Conservation (phyloP, 2,888 invertebrate genomes). For the Melitaea athalia region DNA sequence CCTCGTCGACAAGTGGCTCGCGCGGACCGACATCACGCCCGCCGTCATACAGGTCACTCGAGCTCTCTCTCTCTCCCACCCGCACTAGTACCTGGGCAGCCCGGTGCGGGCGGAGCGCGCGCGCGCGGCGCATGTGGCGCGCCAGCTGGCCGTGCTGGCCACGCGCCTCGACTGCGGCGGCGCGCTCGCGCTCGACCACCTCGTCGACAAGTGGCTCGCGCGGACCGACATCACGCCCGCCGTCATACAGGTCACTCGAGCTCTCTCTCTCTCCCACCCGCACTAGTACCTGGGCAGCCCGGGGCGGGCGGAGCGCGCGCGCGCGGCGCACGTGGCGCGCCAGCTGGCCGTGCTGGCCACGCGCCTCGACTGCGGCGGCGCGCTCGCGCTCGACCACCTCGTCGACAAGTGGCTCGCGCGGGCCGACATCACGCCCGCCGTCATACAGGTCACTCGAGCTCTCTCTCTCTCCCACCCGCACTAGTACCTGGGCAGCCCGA, state of each 20-base stretch:
- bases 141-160: slow-evolving; percentile 58
- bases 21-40: slow-evolving; percentile 67
- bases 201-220: slow-evolving; percentile 69
- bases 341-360: slow-evolving; percentile 57
- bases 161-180: slow-evolving; percentile 64
- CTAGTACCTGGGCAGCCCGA: slow-evolving; percentile 81
- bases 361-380: slow-evolving; percentile 67
- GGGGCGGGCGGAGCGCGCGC: slow-evolving; percentile 69
- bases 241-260: slow-evolving; percentile 67
- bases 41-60: slow-evolving; percentile 68
- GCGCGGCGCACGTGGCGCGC: slow-evolving; percentile 62
- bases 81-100: slow-evolving; percentile 84
- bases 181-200: slow-evolving; percentile 70
- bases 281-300: slow-evolving; percentile 81
- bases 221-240: slow-evolving; percentile 69
- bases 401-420: slow-evolving; percentile 69
- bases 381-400: slow-evolving; percentile 70
- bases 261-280: slow-evolving; percentile 54
- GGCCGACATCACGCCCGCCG: slow-evolving; percentile 67
- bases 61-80: slow-evolving; percentile 28
- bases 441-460: slow-evolving; percentile 69
- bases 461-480: slow-evolving; percentile 54
- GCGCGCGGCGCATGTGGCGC: slow-evolving; percentile 66
- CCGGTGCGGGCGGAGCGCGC: slow-evolving; percentile 66
- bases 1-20: slow-evolving; percentile 69